These are phyloP conservation scores for Delia radicum DNA, from an alignment of 1,140 invertebrate genomes.

Conservation along the genomic window DNA sequence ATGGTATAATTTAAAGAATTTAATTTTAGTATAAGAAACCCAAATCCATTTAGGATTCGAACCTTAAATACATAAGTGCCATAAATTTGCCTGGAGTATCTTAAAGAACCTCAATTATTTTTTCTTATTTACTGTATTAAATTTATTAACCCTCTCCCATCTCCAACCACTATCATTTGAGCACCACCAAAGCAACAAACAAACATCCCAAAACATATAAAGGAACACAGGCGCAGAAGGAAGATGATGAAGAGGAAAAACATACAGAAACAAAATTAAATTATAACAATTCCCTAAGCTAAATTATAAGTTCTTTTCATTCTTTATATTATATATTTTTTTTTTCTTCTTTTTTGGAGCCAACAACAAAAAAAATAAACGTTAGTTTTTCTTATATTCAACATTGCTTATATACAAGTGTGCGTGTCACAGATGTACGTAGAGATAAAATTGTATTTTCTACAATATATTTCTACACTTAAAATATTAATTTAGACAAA, in stretches of 20 bases:
- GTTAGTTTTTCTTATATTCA: neutral
- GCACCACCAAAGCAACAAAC: neutral
- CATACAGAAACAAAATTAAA: slow-evolving; percentile 29
- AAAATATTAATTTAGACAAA: no score
- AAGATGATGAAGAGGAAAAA: neutral
- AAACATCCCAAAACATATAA: neutral
- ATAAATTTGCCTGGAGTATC: no score
- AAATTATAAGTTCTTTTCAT: slow-evolving; percentile 27
- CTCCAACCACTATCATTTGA: neutral
- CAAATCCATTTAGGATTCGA: no score
- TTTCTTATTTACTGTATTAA: neutral
- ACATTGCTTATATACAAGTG: slow-evolving; percentile 4
- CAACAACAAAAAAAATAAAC: neutral
- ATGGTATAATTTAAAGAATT: no score
- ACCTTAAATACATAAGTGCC: no score
- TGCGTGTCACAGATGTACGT: slow-evolving; percentile 25
- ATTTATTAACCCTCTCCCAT: neutral
- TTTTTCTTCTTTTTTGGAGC: slow-evolving; percentile 9
- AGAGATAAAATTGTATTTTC: slow-evolving; percentile 2
- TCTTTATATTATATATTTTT: neutral
- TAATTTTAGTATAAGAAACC: no score
- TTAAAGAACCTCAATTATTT: no score
- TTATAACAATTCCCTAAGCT: slow-evolving; percentile 31
- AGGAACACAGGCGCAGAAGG: neutral
- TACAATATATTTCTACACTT: no score